Evolutionary conservation across 2,113 vertebrate genomes (phyloP).

Genomic region (Ondatra zibethicus): DNA sequence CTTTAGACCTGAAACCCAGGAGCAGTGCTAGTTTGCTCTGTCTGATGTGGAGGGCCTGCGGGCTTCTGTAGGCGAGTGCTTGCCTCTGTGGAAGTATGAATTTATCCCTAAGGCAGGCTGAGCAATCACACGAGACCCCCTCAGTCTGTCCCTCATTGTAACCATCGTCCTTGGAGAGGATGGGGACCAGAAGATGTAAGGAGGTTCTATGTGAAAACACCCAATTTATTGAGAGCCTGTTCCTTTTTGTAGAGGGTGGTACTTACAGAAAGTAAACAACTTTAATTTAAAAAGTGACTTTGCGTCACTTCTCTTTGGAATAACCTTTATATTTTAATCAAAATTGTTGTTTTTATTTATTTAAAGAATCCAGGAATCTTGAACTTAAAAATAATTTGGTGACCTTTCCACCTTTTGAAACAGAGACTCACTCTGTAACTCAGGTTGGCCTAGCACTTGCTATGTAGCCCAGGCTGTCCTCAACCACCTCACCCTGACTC

Average conservation of each 20-base stretch:
- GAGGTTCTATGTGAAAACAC: not conserved
- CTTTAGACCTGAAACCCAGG: not conserved
- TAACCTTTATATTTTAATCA: constrained; percentile 26
- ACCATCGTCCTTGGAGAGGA: not conserved
- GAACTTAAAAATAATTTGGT: constrained; percentile 20
- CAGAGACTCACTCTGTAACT: not conserved
- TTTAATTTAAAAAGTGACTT: not conserved
- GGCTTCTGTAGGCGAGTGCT: not conserved
- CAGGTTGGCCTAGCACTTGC: not conserved
- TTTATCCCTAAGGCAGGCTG: not conserved
- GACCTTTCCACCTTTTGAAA: not conserved
- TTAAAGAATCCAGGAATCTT: not conserved
- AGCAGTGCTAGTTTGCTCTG: not conserved
- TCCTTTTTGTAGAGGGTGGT: constrained; percentile 21
- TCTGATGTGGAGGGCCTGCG: not conserved
- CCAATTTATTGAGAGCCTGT: not conserved
- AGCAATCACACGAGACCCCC: not conserved
- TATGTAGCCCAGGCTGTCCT: not conserved
- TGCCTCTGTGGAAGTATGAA: not conserved
- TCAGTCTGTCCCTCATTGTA: not conserved
- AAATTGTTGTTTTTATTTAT: not conserved
- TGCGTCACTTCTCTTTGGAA: constrained; percentile 20
- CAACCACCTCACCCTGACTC: not conserved
- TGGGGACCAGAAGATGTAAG: not conserved
- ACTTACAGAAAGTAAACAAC: not conserved